phyloP scores from a whole-genome alignment of 2,888 invertebrate species.

The Augiades crinisus region DNA sequence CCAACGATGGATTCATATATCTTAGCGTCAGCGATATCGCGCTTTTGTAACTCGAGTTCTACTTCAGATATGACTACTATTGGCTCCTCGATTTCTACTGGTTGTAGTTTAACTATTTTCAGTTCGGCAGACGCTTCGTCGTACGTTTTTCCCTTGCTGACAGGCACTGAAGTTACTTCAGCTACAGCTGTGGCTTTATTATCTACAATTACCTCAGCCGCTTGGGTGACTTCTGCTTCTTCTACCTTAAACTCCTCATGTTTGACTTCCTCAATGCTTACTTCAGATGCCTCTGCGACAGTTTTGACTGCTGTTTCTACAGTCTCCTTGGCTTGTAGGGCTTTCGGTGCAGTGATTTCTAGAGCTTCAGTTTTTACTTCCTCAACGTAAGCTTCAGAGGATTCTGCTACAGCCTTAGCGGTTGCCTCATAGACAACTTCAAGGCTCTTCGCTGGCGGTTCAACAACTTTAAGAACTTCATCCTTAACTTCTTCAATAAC shows the following conservation, averaged over 20 bases:
- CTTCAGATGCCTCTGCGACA: conserved; percentile 29
- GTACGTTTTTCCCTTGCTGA: conserved; percentile 29
- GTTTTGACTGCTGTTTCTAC: conserved; percentile 26
- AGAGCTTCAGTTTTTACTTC: conserved; percentile 34
- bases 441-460: conserved; percentile 33
- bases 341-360: conserved; percentile 23
- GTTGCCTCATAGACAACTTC: conserved; percentile 30
- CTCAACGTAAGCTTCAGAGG: conserved; percentile 35
- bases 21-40: conserved; percentile 19
- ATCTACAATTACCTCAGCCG: conserved; percentile 32
- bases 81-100: conserved; percentile 19
- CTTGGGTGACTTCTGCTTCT: conserved; percentile 23
- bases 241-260: conserved; percentile 26
- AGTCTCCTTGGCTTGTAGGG: conserved; percentile 25
- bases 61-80: conserved; percentile 18
- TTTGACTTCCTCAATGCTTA: conserved; percentile 28
- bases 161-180: conserved; percentile 27
- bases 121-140: conserved; percentile 43
- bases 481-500: conserved; percentile 35
- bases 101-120: conserved; percentile 43
- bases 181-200: conserved; percentile 33
- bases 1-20: conserved; percentile 26
- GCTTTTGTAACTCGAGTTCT: conserved; percentile 14
- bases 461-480: conserved; percentile 35
- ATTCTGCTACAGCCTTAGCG: conserved; percentile 29